Evolutionary conservation across 2,888 invertebrate genomes (phyloP), one percentile per base, ranked within the genome.

Genomic region (Polydrusus pterygomalis): DNA sequence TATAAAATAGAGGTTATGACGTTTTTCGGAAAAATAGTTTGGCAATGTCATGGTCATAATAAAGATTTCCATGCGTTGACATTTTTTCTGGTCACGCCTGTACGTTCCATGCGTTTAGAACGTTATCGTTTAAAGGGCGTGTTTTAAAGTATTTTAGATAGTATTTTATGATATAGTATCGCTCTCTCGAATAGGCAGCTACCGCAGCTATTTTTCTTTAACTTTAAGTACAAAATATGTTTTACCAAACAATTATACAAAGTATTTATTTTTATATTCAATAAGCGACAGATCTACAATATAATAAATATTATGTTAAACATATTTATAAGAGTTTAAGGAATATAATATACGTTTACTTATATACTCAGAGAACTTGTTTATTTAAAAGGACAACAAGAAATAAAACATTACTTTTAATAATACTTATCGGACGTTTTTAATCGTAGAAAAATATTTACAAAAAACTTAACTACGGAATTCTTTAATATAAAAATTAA

Each of bases 391-490:
- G 58, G 38, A 34, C 1, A 30, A n/a, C 13, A 3, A n/a, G 30
- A 60, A 38, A 60, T 38, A 60, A 60, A 60, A 58, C 56, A 9
- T 18, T 2, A 15, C 15, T 60, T 56, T 34, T 38, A 60, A 38
- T 58, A n/a, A 60, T 60, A 18, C 58, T 60, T 11, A 60, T 60
- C 17, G 38, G 18, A 75, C 75, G 64, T 58, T 58, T 81, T 82
- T 81, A 81, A 80, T 82, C 54, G 80, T 82, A 80, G 78, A 82
- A 81, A 82, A 82, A 82, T 82, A 82, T 82, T 75, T 80, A 82
- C 81, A 82, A 81, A 81, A 79, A 72, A 65, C 74, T 73, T 68
- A 68, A 18, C 25, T 67, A 67, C 54, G 58, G 54, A 73, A 70
- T 51, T 60, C 54, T 73, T 73, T 63, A 68, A 75, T 54, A 51